Evolutionary conservation across 2,888 invertebrate genomes (phyloP), one percentile per base, ranked within the genome.

Genomic region (Dendrolimus houi): DNA sequence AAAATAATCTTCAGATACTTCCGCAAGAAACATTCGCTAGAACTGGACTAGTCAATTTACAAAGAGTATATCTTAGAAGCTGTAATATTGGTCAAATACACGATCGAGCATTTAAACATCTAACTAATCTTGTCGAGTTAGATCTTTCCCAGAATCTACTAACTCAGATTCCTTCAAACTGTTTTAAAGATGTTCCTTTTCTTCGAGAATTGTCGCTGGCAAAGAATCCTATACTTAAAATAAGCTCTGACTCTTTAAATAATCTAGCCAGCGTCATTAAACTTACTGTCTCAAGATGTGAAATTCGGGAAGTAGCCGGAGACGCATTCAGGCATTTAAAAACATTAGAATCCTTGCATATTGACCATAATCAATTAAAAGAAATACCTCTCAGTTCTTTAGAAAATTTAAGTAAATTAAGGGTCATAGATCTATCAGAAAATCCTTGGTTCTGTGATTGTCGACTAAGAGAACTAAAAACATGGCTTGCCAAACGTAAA

Each of bases 361-460:
- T 97, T 61, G 96, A 96, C 81, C 94, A 95, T 64, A 97, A 97
- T 81, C 94, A 94, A 67, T 90, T 97, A 60, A 92, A 93, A 55
- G 96, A 95, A 62, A 80, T 96, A 64, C 92, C 94, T 55, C 92
- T 94, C 12, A 93, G 92, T 65, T 95, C 95, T 1, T 93, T 96
- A 63, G 95, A 95, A 77, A 94, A 93, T 56, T 77, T 95, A 59
- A 94, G 93, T 67, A 94, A 94, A 59, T 90, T 97, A 56, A 94
- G 95, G 76, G 95, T 95, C 53, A 94, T 97, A 62, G 96, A 96
- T 75, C 85, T 97, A 64, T 96, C 97, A 64, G 96, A 96, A 65
- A 97, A 97, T 82, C 96, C 96, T 0, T 97, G 97, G 97, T 93
- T 94, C 62, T 97, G 97, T 76, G 97, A 97, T 75, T 97, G 97